Percentiles rank a stretch among this genome's conserved stretches.
Conservation (phyloP, 2,797 vertebrate species). For the Parauchenoglanis ngamensis region DNA sequence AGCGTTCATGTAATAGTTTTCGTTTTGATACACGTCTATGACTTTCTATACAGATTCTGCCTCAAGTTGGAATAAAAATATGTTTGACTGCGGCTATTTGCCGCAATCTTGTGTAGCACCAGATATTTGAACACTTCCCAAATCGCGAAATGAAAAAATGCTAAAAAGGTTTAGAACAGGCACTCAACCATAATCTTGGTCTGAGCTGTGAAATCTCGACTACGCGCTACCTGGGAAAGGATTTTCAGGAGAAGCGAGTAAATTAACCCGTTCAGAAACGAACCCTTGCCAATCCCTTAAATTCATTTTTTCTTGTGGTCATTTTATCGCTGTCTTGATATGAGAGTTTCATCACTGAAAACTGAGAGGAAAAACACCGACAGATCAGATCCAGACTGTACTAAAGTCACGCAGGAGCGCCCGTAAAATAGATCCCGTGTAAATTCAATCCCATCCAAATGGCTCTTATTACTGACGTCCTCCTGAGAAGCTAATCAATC, state of each 20-base stretch:
- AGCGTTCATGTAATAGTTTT: background rate
- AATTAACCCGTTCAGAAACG: background rate
- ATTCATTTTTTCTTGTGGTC: background rate
- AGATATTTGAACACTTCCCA: background rate
- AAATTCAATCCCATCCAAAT: background rate
- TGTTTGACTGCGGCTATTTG: too few species aligned
- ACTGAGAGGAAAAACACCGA: background rate
- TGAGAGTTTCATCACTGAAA: background rate
- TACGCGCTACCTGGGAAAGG: background rate
- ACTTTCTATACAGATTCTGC: too few species aligned
- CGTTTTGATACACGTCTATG: background rate
- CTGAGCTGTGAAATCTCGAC: background rate
- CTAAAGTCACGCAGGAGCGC: background rate
- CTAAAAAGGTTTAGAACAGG: background rate
- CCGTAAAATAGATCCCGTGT: background rate
- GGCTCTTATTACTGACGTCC: background rate
- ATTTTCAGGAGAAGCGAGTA: background rate
- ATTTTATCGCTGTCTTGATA: background rate
- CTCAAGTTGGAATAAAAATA: too few species aligned
- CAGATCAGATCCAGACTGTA: too few species aligned
- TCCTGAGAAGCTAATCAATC: background rate
- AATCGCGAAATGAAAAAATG: background rate
- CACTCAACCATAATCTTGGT: background rate
- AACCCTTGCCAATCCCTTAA: background rate
- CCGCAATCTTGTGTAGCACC: too few species aligned